These are phyloP conservation scores for Limnephilus auricula DNA, from an alignment of 2,888 invertebrate species.

Conservation along the genomic window DNA sequence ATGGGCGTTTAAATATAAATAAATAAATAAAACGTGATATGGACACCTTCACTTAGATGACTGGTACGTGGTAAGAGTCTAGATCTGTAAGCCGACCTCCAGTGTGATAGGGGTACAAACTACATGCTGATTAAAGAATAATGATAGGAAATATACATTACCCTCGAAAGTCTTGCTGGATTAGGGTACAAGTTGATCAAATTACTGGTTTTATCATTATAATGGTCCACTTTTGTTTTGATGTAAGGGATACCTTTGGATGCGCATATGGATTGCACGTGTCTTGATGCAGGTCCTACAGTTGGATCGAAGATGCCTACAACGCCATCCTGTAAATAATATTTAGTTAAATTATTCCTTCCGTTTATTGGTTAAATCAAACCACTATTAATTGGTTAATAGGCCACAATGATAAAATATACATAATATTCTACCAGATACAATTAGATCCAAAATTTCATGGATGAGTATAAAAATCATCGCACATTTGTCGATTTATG, in stretches of 20 bases:
- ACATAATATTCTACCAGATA: too few species aligned
- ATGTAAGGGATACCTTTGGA: slow-evolving; percentile 91
- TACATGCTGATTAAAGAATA: background rate
- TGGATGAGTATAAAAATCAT: too few species aligned
- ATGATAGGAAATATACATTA: slow-evolving; percentile 66
- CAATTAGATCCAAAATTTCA: too few species aligned
- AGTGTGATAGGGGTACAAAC: background rate
- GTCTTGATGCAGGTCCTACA: slow-evolving; percentile 81
- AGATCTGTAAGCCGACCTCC: background rate
- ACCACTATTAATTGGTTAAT: background rate
- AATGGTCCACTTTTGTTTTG: slow-evolving; percentile 85
- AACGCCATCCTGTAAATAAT: slow-evolving; percentile 79
- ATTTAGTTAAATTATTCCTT: background rate
- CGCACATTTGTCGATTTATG: too few species aligned
- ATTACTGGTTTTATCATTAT: slow-evolving; percentile 76
- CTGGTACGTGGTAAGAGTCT: background rate
- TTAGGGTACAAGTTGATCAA: slow-evolving; percentile 88
- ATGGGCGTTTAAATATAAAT: too few species aligned
- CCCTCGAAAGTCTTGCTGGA: slow-evolving; percentile 77
- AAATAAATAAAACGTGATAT: background rate
- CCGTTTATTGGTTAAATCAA: too few species aligned
- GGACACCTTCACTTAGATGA: background rate
- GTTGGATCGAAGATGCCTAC: slow-evolving; percentile 92
- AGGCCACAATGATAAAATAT: too few species aligned
- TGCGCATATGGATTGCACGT: slow-evolving; percentile 90